Evolutionary conservation across 1,140 invertebrate genomes (phyloP).

Genomic region (Meteorus sp.): DNA sequence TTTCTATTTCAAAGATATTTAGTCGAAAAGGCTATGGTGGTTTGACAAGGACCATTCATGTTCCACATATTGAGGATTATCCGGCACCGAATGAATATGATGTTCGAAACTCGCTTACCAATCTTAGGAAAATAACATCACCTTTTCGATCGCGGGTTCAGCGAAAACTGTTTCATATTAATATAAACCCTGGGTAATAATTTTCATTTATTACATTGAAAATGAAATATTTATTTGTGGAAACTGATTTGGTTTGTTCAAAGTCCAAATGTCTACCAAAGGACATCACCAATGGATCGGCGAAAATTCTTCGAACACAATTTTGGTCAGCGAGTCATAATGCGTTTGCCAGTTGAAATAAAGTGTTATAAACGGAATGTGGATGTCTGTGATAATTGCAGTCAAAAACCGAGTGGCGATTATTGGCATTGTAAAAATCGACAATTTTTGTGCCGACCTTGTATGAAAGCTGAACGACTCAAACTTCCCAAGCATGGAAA

Average conservation of each 20-base stretch:
- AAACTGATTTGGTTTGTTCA: slow-evolving; percentile 21
- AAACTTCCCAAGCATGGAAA: slow-evolving; percentile 32
- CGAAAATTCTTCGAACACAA: slow-evolving; percentile 39
- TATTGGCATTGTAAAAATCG: slow-evolving; percentile 50
- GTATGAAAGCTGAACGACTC: slow-evolving; percentile 39
- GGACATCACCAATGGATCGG: slow-evolving; percentile 12
- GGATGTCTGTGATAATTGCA: slow-evolving; percentile 45
- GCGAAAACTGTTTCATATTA: slow-evolving; percentile 24
- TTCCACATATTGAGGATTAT: slow-evolving; percentile 31
- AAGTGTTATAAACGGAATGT: slow-evolving; percentile 46
- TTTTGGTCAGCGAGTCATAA: slow-evolving; percentile 46
- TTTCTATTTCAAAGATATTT: slow-evolving; percentile 36
- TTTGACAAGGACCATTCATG: slow-evolving; percentile 32
- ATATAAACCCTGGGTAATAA: slow-evolving; percentile 45
- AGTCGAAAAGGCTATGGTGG: slow-evolving; percentile 48
- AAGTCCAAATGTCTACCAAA: slow-evolving; percentile 43
- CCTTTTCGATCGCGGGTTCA: slow-evolving; percentile 35
- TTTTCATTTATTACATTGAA: too few relatives aligned
- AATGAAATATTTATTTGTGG: too few relatives aligned
- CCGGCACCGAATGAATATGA: slow-evolving; percentile 41
- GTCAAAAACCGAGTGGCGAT: slow-evolving; percentile 41
- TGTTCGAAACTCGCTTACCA: slow-evolving; percentile 15
- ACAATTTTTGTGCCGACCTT: slow-evolving; percentile 44
- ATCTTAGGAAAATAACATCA: slow-evolving; percentile 32
- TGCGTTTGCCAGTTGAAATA: slow-evolving; percentile 45